A percentile compares a stretch with the other conserved stretches of the same genome.
Evolutionary conservation across 2,888 invertebrate genomes (phyloP).

Genomic region (Drosophila tanythrix): DNA sequence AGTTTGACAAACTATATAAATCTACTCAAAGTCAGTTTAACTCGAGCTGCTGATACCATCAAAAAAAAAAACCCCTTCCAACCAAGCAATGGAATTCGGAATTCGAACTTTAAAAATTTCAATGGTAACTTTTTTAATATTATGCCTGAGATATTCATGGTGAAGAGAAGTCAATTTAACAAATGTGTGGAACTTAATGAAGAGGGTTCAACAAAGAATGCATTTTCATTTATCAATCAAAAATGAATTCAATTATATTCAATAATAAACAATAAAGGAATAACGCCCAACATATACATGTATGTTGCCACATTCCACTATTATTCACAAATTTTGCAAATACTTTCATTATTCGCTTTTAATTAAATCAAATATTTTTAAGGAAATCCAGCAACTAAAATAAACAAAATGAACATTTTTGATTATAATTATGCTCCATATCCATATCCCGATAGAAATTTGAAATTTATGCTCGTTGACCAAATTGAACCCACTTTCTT

Average conservation of each 20-base stretch:
- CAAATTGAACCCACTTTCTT: background rate
- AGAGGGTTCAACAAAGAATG: background rate
- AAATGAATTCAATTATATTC: background rate
- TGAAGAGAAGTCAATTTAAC: background rate
- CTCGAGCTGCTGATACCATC: background rate
- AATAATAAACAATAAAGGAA: background rate
- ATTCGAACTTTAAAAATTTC: background rate
- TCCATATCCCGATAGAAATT: background rate
- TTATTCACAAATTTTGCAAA: background rate
- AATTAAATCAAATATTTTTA: background rate
- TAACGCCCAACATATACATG: background rate
- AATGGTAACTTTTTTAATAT: background rate
- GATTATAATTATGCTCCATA: background rate
- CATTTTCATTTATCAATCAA: background rate
- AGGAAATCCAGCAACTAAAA: background rate
- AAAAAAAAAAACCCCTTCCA: background rate
- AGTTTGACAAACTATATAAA: background rate
- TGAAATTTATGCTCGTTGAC: background rate
- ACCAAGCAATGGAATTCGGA: background rate
- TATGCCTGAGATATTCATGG: no score
- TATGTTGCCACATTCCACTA: background rate
- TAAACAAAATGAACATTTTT: background rate
- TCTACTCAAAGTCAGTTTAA: background rate
- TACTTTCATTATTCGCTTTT: background rate
- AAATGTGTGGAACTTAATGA: background rate